phyloP scores from a whole-genome alignment of 1,140 invertebrate genomes.

The Harpegnathos saltator region DNA sequence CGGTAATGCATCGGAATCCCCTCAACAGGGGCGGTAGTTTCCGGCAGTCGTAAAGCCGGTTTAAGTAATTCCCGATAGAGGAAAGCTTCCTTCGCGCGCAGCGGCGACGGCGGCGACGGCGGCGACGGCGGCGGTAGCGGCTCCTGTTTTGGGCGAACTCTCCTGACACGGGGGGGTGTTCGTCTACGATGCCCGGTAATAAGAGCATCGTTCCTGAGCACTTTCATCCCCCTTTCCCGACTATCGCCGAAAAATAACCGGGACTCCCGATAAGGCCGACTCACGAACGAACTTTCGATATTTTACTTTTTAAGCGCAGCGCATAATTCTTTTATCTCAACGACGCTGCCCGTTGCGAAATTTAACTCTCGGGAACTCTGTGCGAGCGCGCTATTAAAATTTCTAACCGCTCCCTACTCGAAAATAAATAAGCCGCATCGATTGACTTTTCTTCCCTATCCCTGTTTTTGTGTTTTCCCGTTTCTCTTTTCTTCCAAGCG shows the following conservation, averaged over 20 bases:
- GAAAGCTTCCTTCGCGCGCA: slow-evolving; percentile 74
- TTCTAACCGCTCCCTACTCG: background rate
- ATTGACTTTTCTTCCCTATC: background rate
- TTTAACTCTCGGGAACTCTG: background rate
- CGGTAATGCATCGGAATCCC: slow-evolving; percentile 85
- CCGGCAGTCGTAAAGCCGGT: slow-evolving; percentile 84
- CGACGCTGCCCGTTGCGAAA: background rate
- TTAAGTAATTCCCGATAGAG: slow-evolving; percentile 85
- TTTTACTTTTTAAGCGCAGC: background rate
- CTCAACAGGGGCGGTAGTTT: slow-evolving; percentile 80
- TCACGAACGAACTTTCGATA: background rate
- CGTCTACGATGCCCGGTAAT: slow-evolving; percentile 31
- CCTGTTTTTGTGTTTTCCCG: background rate
- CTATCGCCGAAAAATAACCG: slow-evolving; percentile 3
- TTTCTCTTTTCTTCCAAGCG: background rate
- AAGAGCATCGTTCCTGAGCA: background rate
- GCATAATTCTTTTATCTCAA: background rate
- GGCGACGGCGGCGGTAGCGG: no score
- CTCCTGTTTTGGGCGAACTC: slow-evolving; percentile 46
- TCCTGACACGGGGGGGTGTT: slow-evolving; percentile 38
- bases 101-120: no score
- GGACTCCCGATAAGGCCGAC: background rate
- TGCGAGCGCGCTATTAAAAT: background rate
- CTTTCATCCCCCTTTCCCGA: background rate
- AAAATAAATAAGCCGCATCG: background rate